A percentile compares a stretch with the other conserved stretches of the same genome.
phyloP scores from a whole-genome alignment of 2,797 vertebrate genomes.

The Enoplosus armatus region DNA sequence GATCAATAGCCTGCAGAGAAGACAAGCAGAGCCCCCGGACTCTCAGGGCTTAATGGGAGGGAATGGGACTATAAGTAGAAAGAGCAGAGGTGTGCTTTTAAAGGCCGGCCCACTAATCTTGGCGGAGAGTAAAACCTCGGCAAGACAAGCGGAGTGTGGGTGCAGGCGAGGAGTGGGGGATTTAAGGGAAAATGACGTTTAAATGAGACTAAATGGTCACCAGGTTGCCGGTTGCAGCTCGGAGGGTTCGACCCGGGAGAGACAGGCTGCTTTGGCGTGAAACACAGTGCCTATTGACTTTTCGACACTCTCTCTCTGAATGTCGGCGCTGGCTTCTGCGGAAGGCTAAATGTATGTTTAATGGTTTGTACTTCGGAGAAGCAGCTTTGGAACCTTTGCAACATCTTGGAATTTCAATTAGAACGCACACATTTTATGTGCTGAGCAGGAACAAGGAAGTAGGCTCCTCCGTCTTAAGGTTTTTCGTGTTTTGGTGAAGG shows the following conservation, averaged over 20 bases:
- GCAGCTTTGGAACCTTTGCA: neutral
- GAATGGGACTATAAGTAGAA: slow-evolving; percentile 56
- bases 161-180: neutral
- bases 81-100: slow-evolving; percentile 75
- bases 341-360: slow-evolving; percentile 31
- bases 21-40: slow-evolving; percentile 54
- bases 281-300: slow-evolving; percentile 17
- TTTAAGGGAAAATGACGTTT: slow-evolving; percentile 48
- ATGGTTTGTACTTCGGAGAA: neutral
- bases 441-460: neutral
- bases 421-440: neutral
- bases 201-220: slow-evolving; percentile 61
- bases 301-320: slow-evolving; percentile 9
- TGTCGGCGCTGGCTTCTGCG: neutral
- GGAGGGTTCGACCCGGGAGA: slow-evolving; percentile 21
- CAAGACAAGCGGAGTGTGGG: slow-evolving; percentile 36
- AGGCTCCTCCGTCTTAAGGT: neutral
- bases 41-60: slow-evolving; percentile 68
- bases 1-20: slow-evolving; percentile 75
- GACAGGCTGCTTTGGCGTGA: slow-evolving; percentile 13
- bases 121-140: slow-evolving; percentile 52
- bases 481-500: neutral
- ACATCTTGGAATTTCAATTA: neutral
- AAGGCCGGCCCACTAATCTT: slow-evolving; percentile 62
- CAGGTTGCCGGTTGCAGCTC: slow-evolving; percentile 34